Conservation (phyloP, 2,797 vertebrate genomes). For the Manis javanica region DNA sequence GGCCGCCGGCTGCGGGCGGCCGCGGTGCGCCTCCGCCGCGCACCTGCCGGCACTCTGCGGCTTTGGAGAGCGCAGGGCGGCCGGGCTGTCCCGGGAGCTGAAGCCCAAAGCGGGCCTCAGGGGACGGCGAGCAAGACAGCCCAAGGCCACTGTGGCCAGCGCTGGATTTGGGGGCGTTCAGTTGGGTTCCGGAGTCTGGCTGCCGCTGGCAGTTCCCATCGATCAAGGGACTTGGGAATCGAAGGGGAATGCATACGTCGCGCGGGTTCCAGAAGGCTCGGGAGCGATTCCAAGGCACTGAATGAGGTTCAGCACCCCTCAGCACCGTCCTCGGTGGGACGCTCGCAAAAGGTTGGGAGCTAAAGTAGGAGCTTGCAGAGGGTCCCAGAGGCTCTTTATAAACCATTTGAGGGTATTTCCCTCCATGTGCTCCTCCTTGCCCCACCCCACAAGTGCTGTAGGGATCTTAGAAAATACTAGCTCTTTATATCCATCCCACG, state of each 20-base stretch:
- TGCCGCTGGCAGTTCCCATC: background rate
- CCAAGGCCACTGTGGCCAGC: background rate
- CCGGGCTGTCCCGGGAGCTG: slow-evolving; percentile 53
- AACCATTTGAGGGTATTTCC: background rate
- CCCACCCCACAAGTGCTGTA: slow-evolving; percentile 33
- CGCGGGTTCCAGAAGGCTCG: background rate
- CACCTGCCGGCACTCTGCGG: slow-evolving; percentile 69
- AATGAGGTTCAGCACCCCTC: background rate
- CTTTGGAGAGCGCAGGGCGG: background rate
- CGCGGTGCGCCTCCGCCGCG: background rate
- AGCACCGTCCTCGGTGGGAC: background rate
- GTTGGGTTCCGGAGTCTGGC: background rate
- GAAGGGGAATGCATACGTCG: background rate
- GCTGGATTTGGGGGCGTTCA: slow-evolving; percentile 57
- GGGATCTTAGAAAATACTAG: slow-evolving; percentile 34
- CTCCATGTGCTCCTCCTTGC: background rate
- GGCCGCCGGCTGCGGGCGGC: background rate
- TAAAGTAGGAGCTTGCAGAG: background rate
- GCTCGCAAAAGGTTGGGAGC: background rate
- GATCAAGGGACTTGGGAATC: background rate
- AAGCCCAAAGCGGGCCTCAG: slow-evolving; percentile 40
- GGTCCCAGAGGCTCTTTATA: background rate
- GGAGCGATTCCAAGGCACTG: background rate
- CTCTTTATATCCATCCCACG: background rate
- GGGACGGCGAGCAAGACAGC: background rate